Evolutionary conservation across 2,797 vertebrate species (phyloP).

Genomic region (Geotrypetes seraphini): DNA sequence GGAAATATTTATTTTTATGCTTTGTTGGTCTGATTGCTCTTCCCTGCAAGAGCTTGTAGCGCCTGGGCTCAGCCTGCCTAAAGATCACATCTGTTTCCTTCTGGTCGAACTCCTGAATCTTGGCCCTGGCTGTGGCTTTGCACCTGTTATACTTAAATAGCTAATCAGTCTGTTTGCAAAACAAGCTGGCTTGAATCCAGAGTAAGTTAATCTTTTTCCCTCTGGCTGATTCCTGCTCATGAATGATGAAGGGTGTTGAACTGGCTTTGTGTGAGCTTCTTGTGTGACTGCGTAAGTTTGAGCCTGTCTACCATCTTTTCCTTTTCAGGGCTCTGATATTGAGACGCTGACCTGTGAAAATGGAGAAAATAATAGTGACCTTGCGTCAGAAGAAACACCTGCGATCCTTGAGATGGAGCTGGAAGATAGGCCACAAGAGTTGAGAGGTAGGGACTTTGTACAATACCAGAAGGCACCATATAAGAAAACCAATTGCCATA

Average conservation of each 20-base stretch:
- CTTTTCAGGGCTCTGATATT: constrained; percentile 79
- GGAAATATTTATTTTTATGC: too few relatives aligned
- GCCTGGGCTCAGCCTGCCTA: too few relatives aligned
- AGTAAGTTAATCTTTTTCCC: constrained; percentile 14
- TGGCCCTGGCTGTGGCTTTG: constrained; percentile 29
- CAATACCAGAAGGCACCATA: too few relatives aligned
- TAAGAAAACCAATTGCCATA: neutral
- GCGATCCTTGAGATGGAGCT: constrained; percentile 15
- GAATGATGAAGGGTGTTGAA: too few relatives aligned
- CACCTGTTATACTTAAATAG: constrained; percentile 29
- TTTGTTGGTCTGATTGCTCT: too few relatives aligned
- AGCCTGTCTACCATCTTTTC: neutral
- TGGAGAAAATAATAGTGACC: constrained; percentile 35
- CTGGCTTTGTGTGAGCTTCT: too few relatives aligned
- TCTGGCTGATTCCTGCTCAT: too few relatives aligned
- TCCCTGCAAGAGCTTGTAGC: too few relatives aligned
- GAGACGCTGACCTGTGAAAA: constrained; percentile 69
- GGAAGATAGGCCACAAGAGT: constrained; percentile 24
- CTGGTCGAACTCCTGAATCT: constrained; percentile 4
- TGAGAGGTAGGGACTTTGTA: constrained; percentile 31
- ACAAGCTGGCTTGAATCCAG: constrained; percentile 23
- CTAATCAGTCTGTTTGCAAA: constrained; percentile 25
- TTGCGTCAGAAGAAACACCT: constrained; percentile 11
- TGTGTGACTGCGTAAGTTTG: too few relatives aligned
- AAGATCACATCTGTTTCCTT: neutral